Conservation (phyloP, 2,888 invertebrate genomes). For the Alloplasta piceator region DNA sequence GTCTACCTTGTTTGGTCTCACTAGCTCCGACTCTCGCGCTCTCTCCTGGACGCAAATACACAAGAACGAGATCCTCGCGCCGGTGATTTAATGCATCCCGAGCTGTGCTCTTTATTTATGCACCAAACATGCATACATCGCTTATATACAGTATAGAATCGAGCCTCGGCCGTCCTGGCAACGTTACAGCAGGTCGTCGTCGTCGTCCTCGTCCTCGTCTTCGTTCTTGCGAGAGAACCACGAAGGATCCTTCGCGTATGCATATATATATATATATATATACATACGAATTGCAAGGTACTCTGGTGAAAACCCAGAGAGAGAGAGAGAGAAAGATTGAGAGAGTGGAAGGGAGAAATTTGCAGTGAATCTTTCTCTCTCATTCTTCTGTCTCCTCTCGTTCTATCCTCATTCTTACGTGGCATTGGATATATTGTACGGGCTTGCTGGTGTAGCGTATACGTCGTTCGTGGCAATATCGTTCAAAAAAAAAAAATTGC, state of each 20-base stretch:
- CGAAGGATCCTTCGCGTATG: conserved; percentile 30
- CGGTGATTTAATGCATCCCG: conserved; percentile 81
- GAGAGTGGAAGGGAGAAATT: conserved; percentile 47
- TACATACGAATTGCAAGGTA: conserved; percentile 27
- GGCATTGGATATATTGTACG: not conserved
- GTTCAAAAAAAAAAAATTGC: conserved; percentile 50
- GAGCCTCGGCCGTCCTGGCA: conserved; percentile 69
- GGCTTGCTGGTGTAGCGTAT: conserved; percentile 76
- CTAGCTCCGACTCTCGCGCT: conserved; percentile 20
- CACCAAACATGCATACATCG: conserved; percentile 80
- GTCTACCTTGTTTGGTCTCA: conserved; percentile 39
- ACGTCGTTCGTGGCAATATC: conserved; percentile 70
- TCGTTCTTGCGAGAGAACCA: conserved; percentile 48
- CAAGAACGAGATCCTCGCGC: conserved; percentile 76
- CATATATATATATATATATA: conserved; percentile 30
- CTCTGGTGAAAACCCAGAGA: conserved; percentile 31
- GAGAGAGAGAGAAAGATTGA: conserved; percentile 47
- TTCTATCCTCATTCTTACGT: conserved; percentile 41
- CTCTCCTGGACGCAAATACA: conserved; percentile 52
- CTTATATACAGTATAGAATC: conserved; percentile 69
- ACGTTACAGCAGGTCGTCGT: conserved; percentile 74
- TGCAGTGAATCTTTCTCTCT: conserved; percentile 64
- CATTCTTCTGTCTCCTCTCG: conserved; percentile 74
- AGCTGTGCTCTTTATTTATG: conserved; percentile 82
- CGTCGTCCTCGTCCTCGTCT: conserved; percentile 42